phyloP scores from a whole-genome alignment of 2,888 invertebrate species.

The Macrophya annulata region DNA sequence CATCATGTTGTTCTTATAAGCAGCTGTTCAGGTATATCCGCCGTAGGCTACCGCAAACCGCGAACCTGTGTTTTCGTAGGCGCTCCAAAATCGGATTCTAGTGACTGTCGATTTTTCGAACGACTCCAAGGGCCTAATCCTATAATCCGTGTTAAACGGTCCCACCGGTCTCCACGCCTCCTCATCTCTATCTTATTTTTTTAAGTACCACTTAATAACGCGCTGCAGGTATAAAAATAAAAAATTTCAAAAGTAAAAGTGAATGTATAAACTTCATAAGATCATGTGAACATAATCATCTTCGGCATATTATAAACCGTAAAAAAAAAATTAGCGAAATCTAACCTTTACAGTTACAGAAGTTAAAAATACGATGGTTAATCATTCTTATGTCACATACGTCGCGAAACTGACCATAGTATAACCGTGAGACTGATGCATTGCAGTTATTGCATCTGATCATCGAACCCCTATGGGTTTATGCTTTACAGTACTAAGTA shows the following conservation, averaged over 20 bases:
- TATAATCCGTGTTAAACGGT: slow-evolving; percentile 54
- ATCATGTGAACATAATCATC: too few species aligned
- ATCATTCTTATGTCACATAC: too few species aligned
- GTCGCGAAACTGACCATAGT: background rate
- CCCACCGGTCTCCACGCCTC: slow-evolving; percentile 36
- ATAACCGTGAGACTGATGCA: background rate
- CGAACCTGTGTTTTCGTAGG: slow-evolving; percentile 50
- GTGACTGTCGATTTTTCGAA: slow-evolving; percentile 38
- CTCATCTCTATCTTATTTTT: slow-evolving; percentile 32
- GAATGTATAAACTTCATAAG: too few species aligned
- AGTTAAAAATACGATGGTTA: background rate
- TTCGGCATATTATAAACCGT: too few species aligned
- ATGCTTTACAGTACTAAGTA: background rate
- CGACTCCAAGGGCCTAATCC: slow-evolving; percentile 42
- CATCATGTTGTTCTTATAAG: background rate
- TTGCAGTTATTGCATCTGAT: background rate
- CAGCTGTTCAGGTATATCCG: slow-evolving; percentile 21
- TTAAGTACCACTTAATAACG: slow-evolving; percentile 35
- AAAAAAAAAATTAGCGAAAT: background rate
- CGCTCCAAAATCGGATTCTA: slow-evolving; percentile 47
- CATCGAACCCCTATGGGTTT: background rate
- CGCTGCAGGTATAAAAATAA: background rate
- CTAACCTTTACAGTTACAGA: too few species aligned
- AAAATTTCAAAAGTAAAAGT: background rate
- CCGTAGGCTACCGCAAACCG: slow-evolving; percentile 2